Evolutionary conservation across 2,888 invertebrate species (phyloP).

Genomic region (Luffia ferchaultella): DNA sequence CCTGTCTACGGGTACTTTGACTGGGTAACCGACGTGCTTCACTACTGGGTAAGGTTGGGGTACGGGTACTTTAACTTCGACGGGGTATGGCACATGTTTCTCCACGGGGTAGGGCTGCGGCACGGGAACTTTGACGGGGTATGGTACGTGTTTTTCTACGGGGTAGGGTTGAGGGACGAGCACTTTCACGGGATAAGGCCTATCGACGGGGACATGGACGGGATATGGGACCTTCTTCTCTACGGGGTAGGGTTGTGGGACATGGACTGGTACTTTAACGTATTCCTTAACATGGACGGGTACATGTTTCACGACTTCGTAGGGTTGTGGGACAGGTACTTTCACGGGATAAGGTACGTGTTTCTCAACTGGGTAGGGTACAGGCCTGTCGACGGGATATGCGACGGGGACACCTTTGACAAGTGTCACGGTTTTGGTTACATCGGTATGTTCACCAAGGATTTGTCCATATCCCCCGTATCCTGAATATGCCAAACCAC

Average conservation of each 20-base stretch:
- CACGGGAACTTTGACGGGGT: conserved; percentile 78
- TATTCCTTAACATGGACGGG: conserved; percentile 80
- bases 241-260: conserved; percentile 80
- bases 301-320: conserved; percentile 73
- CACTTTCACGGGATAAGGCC: conserved; percentile 82
- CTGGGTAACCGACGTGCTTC: conserved; percentile 70
- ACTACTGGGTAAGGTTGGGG: conserved; percentile 78
- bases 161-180: conserved; percentile 82
- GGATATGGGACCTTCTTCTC: conserved; percentile 80
- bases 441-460: conserved; percentile 53
- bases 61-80: conserved; percentile 77
- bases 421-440: conserved; percentile 71
- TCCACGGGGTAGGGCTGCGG: conserved; percentile 82
- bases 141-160: conserved; percentile 77
- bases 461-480: conserved; percentile 29
- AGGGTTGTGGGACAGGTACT: conserved; percentile 75
- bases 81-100: conserved; percentile 76
- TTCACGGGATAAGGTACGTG: conserved; percentile 73
- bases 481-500: conserved; percentile 23
- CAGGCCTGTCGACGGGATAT: conserved; percentile 69
- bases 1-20: conserved; percentile 74
- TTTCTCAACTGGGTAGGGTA: conserved; percentile 72
- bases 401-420: conserved; percentile 72
- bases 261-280: conserved; percentile 81
- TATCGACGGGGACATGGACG: conserved; percentile 75